Conservation (phyloP, 2,888 invertebrate species). For the Lochmaea crataegi region DNA sequence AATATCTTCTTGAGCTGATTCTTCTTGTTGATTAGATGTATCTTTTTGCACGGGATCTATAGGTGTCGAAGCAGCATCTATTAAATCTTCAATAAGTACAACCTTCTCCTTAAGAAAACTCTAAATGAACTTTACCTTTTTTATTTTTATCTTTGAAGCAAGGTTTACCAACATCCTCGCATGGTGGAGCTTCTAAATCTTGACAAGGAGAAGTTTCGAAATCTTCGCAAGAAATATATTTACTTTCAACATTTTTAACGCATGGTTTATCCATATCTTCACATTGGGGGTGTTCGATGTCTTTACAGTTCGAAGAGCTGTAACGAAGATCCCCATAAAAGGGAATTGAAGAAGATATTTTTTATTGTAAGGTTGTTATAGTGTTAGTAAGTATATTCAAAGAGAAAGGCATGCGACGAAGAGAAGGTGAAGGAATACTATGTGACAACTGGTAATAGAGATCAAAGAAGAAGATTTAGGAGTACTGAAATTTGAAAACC, state of each 20-base stretch:
- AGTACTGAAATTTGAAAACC: too few relatives aligned
- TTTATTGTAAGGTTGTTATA: too few relatives aligned
- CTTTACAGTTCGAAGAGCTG: neutral
- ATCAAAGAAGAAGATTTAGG: too few relatives aligned
- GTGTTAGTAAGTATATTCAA: too few relatives aligned
- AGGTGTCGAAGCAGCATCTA: too few relatives aligned
- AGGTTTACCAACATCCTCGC: neutral
- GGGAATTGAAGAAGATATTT: neutral
- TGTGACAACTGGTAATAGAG: too few relatives aligned
- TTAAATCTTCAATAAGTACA: too few relatives aligned
- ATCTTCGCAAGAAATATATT: conserved; percentile 4
- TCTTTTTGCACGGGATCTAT: too few relatives aligned
- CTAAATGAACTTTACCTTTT: neutral
- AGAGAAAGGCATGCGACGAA: too few relatives aligned
- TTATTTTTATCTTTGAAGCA: neutral
- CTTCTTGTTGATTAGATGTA: too few relatives aligned
- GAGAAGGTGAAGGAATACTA: too few relatives aligned
- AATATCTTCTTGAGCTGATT: neutral
- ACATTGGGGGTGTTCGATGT: neutral
- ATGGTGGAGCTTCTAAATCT: neutral
- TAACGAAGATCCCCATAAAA: neutral
- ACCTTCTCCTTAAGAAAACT: too few relatives aligned
- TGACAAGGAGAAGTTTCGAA: neutral
- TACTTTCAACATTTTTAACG: conserved; percentile 17
- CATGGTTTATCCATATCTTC: conserved; percentile 11